These are phyloP conservation scores for Chrysopilus asiliformis DNA, from an alignment of 2,888 invertebrate genomes.

Conservation along the genomic window DNA sequence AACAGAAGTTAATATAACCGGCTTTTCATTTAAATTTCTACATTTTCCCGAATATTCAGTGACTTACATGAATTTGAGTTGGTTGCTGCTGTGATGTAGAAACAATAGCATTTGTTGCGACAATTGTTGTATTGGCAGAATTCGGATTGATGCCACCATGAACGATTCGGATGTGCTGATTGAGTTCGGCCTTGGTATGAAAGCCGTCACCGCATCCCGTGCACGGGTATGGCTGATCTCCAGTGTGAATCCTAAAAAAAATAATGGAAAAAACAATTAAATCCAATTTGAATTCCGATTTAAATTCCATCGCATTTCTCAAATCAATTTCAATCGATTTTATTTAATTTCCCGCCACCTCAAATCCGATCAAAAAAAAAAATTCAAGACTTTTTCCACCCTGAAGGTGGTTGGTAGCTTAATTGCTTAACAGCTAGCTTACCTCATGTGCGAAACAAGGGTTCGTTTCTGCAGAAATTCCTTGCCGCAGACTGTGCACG, in stretches of 20 bases:
- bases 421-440: no score
- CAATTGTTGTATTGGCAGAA: conserved; percentile 32
- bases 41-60: conserved; percentile 7
- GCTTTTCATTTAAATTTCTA: conserved; percentile 3
- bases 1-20: neutral
- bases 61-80: conserved; percentile 8
- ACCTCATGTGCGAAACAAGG: conserved; percentile 68
- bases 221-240: conserved; percentile 59
- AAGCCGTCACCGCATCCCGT: conserved; percentile 66
- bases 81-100: conserved; percentile 21
- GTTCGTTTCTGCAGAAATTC: conserved; percentile 77
- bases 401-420: no score
- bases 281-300: no score
- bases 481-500: conserved; percentile 70
- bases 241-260: conserved; percentile 49
- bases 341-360: neutral
- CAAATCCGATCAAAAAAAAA: no score
- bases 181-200: conserved; percentile 54
- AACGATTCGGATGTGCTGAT: conserved; percentile 49
- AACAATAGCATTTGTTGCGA: conserved; percentile 22
- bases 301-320: no score
- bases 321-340: no score
- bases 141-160: conserved; percentile 38
- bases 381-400: no score
- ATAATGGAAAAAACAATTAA: conserved; percentile 10